phyloP scores from a whole-genome alignment of 1,140 invertebrate species.

The Ips nitidus region DNA sequence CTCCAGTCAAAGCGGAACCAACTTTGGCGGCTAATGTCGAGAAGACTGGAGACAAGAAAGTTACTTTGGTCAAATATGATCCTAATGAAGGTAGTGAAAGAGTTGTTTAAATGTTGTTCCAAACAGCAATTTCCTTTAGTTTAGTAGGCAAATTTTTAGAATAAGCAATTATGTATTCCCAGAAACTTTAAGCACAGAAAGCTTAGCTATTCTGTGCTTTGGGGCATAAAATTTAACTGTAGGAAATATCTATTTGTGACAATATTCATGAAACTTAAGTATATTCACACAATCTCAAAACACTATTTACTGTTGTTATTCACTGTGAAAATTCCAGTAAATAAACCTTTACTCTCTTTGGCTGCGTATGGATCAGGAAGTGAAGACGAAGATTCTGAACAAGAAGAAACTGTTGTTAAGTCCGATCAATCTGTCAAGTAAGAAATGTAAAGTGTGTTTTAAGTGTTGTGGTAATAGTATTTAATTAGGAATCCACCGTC shows the following conservation, averaged over 20 bases:
- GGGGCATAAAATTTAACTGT: too few relatives aligned
- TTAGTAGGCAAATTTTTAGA: too few relatives aligned
- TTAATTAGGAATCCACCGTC: constrained; percentile 64
- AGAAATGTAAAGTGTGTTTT: not conserved
- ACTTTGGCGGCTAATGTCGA: not conserved
- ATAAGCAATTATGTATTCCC: too few relatives aligned
- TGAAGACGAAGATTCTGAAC: constrained; percentile 52
- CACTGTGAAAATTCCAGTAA: constrained; percentile 18
- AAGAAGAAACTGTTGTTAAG: constrained; percentile 32
- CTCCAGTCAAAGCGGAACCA: constrained; percentile 22
- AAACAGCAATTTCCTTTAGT: too few relatives aligned
- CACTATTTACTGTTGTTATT: too few relatives aligned
- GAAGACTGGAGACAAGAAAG: constrained; percentile 16
- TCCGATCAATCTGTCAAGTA: not conserved
- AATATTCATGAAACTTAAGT: too few relatives aligned
- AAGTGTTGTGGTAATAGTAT: not conserved
- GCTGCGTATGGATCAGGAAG: constrained; percentile 59
- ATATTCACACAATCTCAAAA: too few relatives aligned
- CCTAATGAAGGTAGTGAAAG: constrained; percentile 10
- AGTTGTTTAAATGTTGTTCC: not conserved
- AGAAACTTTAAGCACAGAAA: too few relatives aligned
- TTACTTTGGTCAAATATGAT: constrained; percentile 36
- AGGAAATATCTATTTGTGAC: too few relatives aligned
- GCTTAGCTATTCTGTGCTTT: too few relatives aligned
- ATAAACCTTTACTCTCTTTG: constrained; percentile 54